Evolutionary conservation across 2,888 invertebrate genomes (phyloP).

Genomic region (Lordiphosa andalusiaca): DNA sequence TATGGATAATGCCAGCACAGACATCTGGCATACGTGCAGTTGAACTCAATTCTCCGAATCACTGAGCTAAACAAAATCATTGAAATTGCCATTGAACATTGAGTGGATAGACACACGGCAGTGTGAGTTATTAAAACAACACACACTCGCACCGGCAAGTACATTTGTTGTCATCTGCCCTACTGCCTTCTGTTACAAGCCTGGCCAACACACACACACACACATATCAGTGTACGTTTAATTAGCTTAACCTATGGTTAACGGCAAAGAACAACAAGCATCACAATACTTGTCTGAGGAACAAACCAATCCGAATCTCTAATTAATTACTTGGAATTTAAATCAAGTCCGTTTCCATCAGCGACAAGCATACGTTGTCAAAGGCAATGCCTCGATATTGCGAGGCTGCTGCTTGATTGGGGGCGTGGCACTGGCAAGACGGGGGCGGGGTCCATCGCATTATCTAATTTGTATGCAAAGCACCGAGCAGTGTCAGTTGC

Average conservation of each 20-base stretch:
- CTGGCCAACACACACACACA: slow-evolving; percentile 18
- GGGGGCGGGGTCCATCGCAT: slow-evolving; percentile 59
- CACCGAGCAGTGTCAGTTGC: slow-evolving; percentile 40
- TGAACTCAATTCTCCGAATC: slow-evolving; percentile 75
- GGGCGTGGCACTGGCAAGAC: slow-evolving; percentile 58
- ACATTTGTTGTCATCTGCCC: slow-evolving; percentile 21
- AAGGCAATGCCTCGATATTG: slow-evolving; percentile 10
- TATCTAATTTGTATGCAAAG: slow-evolving; percentile 69
- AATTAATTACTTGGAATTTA: slow-evolving; percentile 77
- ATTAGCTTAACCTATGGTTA: slow-evolving; percentile 46
- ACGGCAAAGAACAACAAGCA: slow-evolving; percentile 19
- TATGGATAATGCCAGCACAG: slow-evolving; percentile 12
- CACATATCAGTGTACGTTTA: slow-evolving; percentile 49
- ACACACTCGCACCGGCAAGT: not conserved
- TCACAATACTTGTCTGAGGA: not conserved
- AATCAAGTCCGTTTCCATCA: slow-evolving; percentile 64
- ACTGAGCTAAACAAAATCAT: slow-evolving; percentile 77
- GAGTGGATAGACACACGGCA: slow-evolving; percentile 35
- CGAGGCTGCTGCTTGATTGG: slow-evolving; percentile 42
- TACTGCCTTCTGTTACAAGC: not conserved
- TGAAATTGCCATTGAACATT: slow-evolving; percentile 67
- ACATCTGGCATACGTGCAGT: slow-evolving; percentile 10
- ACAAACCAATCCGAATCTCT: slow-evolving; percentile 42
- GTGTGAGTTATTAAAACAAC: slow-evolving; percentile 34
- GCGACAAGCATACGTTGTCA: slow-evolving; percentile 43